phyloP scores from a whole-genome alignment of 2,797 vertebrate genomes.

The Lagorchestes hirsutus region DNA sequence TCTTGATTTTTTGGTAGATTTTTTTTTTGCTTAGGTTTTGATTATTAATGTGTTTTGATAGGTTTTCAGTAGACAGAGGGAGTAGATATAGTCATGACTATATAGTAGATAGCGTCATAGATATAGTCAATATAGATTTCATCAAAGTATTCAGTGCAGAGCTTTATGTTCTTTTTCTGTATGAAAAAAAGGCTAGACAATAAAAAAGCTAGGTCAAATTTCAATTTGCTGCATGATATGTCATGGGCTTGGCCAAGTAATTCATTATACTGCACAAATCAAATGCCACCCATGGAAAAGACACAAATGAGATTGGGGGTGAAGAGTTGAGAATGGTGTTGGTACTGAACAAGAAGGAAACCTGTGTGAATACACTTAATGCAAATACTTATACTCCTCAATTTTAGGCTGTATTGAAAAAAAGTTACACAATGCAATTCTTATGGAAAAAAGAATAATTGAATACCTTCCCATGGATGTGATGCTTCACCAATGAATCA shows the following conservation, averaged over 20 bases:
- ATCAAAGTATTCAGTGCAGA: neutral
- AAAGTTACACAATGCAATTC: neutral
- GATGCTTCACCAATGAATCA: neutral
- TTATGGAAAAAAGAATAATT: neutral
- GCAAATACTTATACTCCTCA: neutral
- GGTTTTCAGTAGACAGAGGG: neutral
- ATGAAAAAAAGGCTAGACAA: neutral
- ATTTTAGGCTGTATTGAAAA: neutral
- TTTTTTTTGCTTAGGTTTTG: too few species aligned
- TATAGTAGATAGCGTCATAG: too few species aligned
- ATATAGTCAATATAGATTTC: neutral
- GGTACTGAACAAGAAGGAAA: neutral
- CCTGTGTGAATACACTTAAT: neutral
- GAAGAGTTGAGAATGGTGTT: neutral
- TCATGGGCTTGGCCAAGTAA: neutral
- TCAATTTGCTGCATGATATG: neutral
- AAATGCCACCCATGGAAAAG: neutral
- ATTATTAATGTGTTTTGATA: neutral
- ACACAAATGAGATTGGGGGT: neutral
- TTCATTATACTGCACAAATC: neutral
- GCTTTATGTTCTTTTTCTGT: neutral
- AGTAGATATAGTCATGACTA: neutral
- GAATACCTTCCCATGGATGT: neutral
- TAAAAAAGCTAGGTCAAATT: neutral
- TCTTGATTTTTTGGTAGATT: neutral